Evolutionary conservation across 2,888 invertebrate genomes (phyloP), one percentile per base, ranked within the genome.

Genomic region (Polylopha cassiicola): DNA sequence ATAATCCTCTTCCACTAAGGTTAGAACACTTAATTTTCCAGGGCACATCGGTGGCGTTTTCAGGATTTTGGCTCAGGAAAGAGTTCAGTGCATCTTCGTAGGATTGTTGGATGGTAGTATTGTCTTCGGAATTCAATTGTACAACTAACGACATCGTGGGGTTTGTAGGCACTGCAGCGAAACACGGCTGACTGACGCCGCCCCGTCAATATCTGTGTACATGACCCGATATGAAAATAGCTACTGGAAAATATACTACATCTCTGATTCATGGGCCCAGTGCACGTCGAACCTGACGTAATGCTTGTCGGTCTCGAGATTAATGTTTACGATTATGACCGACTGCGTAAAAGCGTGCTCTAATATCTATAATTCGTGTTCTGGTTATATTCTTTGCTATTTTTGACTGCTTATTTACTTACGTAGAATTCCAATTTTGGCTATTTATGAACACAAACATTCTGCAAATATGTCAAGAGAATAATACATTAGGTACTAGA

Each of bases 1-100:
- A 90, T 10, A 94, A 55, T 14, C 93, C 93, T 47, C 92, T 88
- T 9, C 93, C 93, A 13, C 90, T 88, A 7, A 91, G 64, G 7
- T 64, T 53, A 0, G 92, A 92, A 49, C 74, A 62, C 46, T 73
- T 79, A 31, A 93, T 80, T 26, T 65, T 73, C 90, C 92, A 92
- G n/a, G 47, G 52, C 1, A 49, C 45, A 16, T 48, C 42, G 24
- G 27, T 18, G 17, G 37, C 17, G 10, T 58, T 58, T 41, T 54
- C 54, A 28, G 57, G 41, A 16, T 57, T 47, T 31, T 50, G 32
- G 16, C 22, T 45, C 17, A 61, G 43, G 9, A 55, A 34, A 1
- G 42, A 39, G n/a, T 34, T 34, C 6, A 41, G 31, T 18, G 46
- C 49, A 37, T 54, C 47, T 24, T 39, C 28, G 28, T 21, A 10